Evolutionary conservation across 1,140 invertebrate species (phyloP).

Genomic region (Zaprionus davidi): DNA sequence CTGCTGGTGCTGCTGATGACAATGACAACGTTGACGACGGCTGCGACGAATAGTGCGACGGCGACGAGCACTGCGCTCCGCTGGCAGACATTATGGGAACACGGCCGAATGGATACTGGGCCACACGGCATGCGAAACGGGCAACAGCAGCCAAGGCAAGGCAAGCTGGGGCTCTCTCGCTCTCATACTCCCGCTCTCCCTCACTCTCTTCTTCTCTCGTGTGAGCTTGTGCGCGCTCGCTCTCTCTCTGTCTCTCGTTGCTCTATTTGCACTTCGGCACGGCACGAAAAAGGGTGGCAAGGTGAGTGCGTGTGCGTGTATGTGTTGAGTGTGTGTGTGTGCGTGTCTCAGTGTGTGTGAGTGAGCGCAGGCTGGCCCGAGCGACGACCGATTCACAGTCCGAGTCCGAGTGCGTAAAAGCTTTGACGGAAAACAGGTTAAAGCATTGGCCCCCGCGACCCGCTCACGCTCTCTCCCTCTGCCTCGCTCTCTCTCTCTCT

Average conservation of each 20-base stretch:
- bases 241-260: slow-evolving; percentile 22
- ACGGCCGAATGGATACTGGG: slow-evolving; percentile 84
- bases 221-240: background rate
- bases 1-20: slow-evolving; percentile 64
- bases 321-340: slow-evolving; percentile 15
- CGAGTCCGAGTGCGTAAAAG: slow-evolving; percentile 73
- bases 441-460: slow-evolving; percentile 60
- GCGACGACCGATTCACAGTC: slow-evolving; percentile 16
- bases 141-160: slow-evolving; percentile 41
- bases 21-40: slow-evolving; percentile 79
- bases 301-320: slow-evolving; percentile 33
- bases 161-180: slow-evolving; percentile 31
- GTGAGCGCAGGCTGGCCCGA: slow-evolving; percentile 24
- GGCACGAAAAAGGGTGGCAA: slow-evolving; percentile 67
- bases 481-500: background rate
- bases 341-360: background rate
- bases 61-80: slow-evolving; percentile 73
- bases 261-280: slow-evolving; percentile 48
- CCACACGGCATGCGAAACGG: slow-evolving; percentile 71
- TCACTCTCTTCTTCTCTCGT: slow-evolving; percentile 16
- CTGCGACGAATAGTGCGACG: slow-evolving; percentile 69
- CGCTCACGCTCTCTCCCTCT: slow-evolving; percentile 19
- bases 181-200: slow-evolving; percentile 3
- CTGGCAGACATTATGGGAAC: slow-evolving; percentile 84
- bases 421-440: slow-evolving; percentile 77